Conservation (phyloP, 2,888 invertebrate genomes). For the Hyalella azteca region DNA sequence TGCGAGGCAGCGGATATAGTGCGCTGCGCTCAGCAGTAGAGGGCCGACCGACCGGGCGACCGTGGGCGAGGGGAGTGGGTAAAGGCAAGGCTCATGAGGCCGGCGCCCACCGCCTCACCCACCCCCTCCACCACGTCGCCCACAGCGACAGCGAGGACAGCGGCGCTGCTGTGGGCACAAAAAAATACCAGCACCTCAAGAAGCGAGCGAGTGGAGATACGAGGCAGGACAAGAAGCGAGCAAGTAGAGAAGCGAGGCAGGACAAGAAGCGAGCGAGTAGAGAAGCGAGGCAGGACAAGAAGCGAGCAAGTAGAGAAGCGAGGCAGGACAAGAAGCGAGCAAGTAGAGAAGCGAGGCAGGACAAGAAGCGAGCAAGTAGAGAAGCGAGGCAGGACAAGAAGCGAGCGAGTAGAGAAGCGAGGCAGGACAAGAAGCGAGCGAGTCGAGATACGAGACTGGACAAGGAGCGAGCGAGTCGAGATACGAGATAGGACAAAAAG, state of each 20-base stretch:
- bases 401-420: background rate
- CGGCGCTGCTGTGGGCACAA: slow-evolving; percentile 1
- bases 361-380: background rate
- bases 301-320: background rate
- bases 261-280: background rate
- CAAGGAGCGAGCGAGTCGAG: no score
- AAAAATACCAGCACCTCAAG: slow-evolving; percentile 5
- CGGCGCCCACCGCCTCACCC: background rate
- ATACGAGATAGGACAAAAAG: no score
- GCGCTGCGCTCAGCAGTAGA: background rate
- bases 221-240: background rate
- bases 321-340: background rate
- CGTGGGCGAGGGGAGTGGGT: slow-evolving; percentile 29
- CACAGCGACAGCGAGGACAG: slow-evolving; percentile 36
- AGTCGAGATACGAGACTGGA: no score
- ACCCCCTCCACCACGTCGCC: slow-evolving; percentile 17
- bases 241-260: background rate
- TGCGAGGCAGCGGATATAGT: slow-evolving; percentile 31
- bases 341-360: background rate
- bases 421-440: no score
- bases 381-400: background rate
- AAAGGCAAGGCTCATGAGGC: slow-evolving; percentile 20
- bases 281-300: background rate
- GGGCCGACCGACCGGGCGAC: background rate
- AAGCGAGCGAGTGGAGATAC: background rate